phyloP scores from a whole-genome alignment of 1,140 invertebrate genomes.

The Brachionus sp. region DNA sequence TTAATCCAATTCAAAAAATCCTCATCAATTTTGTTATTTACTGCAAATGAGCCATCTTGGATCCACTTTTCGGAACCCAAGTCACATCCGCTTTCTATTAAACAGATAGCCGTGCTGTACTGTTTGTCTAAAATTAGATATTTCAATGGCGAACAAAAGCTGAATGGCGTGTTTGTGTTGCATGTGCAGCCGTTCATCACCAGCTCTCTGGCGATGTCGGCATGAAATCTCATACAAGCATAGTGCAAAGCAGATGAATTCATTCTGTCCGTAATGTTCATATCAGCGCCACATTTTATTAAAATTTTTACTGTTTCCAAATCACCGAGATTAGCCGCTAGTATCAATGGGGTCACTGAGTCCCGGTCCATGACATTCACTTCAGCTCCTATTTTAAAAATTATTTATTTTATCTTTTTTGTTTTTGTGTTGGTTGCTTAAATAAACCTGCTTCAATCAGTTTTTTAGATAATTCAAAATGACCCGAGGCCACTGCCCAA shows the following conservation, averaged over 20 bases:
- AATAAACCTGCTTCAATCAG: constrained; percentile 47
- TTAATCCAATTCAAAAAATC: constrained; percentile 26
- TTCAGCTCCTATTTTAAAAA: not conserved
- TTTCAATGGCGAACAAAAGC: constrained; percentile 23
- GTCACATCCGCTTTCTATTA: constrained; percentile 39
- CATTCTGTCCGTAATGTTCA: constrained; percentile 51
- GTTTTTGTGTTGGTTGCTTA: not conserved
- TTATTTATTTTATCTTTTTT: not conserved
- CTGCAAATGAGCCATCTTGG: not conserved
- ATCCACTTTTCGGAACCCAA: constrained; percentile 27
- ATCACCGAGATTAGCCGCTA: constrained; percentile 53
- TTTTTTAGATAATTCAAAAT: constrained; percentile 49
- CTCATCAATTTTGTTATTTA: constrained; percentile 8
- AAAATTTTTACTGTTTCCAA: constrained; percentile 48
- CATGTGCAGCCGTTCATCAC: constrained; percentile 50
- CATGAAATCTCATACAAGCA: constrained; percentile 50
- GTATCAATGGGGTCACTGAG: constrained; percentile 52
- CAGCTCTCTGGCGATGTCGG: constrained; percentile 46
- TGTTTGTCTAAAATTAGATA: constrained; percentile 40
- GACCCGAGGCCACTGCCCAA: constrained; percentile 55
- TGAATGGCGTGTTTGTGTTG: constrained; percentile 47
- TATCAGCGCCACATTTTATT: constrained; percentile 50
- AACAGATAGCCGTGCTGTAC: not conserved
- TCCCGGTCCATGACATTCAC: constrained; percentile 52
- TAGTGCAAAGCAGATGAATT: constrained; percentile 52